These are phyloP conservation scores for Dascillus cervinus DNA, from an alignment of 2,888 invertebrate species.

Conservation along the genomic window DNA sequence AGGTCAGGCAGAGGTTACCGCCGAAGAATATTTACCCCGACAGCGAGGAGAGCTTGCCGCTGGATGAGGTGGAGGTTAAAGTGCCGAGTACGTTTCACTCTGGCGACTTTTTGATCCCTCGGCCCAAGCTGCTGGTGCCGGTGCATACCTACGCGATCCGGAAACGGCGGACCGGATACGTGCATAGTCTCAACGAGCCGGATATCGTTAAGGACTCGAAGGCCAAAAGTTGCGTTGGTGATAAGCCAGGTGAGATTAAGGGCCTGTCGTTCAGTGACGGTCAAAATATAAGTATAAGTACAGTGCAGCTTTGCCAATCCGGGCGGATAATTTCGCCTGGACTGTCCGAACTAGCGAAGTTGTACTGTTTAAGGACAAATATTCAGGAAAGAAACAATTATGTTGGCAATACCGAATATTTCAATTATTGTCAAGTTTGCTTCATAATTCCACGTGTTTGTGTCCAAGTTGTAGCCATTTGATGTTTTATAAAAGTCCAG, in stretches of 20 bases:
- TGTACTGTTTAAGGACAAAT: too few species aligned
- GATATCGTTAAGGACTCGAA: not conserved
- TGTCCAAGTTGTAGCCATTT: too few species aligned
- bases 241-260: not conserved
- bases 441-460: too few species aligned
- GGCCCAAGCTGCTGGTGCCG: slow-evolving; percentile 80
- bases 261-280: too few species aligned
- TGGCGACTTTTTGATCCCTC: slow-evolving; percentile 72
- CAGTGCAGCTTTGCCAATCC: too few species aligned
- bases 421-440: too few species aligned
- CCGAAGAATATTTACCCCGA: slow-evolving; percentile 34
- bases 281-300: too few species aligned
- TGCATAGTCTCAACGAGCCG: slow-evolving; percentile 27
- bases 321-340: too few species aligned
- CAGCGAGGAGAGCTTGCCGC: slow-evolving; percentile 16
- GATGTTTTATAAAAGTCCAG: too few species aligned
- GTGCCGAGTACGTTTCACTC: slow-evolving; percentile 5
- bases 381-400: too few species aligned
- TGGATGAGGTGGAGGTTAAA: not conserved
- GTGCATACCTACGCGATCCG: slow-evolving; percentile 80
- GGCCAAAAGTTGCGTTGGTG: not conserved
- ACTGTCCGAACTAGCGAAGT: too few species aligned
- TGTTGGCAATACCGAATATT: too few species aligned
- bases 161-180: slow-evolving; percentile 73
- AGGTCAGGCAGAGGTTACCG: slow-evolving; percentile 37